These are phyloP conservation scores for Scopus umbretta DNA, from an alignment of 2,113 vertebrate genomes.

Conservation along the genomic window DNA sequence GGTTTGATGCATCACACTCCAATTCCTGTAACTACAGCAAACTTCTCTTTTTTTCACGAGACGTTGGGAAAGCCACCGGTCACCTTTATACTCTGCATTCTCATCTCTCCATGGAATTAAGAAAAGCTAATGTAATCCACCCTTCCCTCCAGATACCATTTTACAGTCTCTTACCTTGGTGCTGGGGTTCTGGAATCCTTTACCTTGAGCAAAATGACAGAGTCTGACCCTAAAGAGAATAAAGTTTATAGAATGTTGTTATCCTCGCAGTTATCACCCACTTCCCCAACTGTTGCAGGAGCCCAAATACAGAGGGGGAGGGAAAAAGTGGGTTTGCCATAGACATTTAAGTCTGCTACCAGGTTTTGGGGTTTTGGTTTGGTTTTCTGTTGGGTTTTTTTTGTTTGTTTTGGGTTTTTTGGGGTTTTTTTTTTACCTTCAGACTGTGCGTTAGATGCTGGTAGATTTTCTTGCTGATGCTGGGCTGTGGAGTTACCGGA, in stretches of 20 bases:
- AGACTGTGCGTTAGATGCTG: constrained; percentile 28
- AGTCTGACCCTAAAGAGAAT: constrained; percentile 81
- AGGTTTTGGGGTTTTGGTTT: accelerated
- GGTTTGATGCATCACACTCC: background rate
- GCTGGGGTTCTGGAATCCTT: constrained; percentile 79
- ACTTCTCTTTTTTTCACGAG: too few species aligned
- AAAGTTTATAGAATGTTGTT: background rate
- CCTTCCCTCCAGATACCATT: background rate
- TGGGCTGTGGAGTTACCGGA: constrained; percentile 20
- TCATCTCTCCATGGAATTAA: background rate
- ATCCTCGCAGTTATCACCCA: accelerated
- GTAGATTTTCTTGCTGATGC: constrained; percentile 18
- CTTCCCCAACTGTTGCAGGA: too few species aligned
- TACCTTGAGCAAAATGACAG: constrained; percentile 89
- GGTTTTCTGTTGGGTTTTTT: background rate
- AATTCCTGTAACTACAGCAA: background rate
- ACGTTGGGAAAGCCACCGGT: background rate
- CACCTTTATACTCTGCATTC: background rate
- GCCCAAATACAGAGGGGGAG: accelerated
- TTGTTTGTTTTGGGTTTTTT: background rate
- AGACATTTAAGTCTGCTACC: accelerated
- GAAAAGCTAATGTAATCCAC: background rate
- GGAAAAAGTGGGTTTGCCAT: accelerated
- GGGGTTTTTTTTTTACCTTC: constrained; percentile 65
- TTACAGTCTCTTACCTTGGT: constrained; percentile 74